Percentiles rank a stretch among this genome's conserved stretches.
Conservation (phyloP, 2,888 invertebrate genomes). For the Hedychridium roseum region DNA sequence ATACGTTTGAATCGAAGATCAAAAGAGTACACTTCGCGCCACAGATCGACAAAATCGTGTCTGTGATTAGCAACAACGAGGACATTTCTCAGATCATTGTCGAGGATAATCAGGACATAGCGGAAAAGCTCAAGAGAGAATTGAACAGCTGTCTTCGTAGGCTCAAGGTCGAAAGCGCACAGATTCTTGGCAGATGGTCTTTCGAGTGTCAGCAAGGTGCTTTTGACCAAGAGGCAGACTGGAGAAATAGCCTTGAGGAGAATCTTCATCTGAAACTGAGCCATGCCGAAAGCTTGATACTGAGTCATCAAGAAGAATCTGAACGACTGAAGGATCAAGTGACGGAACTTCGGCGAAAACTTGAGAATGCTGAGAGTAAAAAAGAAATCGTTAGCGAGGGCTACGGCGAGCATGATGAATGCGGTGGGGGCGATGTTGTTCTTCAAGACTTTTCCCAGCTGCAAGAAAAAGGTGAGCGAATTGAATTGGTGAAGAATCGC, state of each 20-base stretch:
- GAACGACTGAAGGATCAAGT: slow-evolving; percentile 69
- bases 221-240: slow-evolving; percentile 39
- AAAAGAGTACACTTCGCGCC: slow-evolving; percentile 78
- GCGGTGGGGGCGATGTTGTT: slow-evolving; percentile 40
- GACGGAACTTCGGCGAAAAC: slow-evolving; percentile 66
- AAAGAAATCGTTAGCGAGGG: slow-evolving; percentile 68
- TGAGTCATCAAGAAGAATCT: slow-evolving; percentile 63
- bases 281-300: slow-evolving; percentile 67
- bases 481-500: too few species aligned
- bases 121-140: slow-evolving; percentile 71
- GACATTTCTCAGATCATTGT: slow-evolving; percentile 68
- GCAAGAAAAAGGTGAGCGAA: slow-evolving; percentile 58
- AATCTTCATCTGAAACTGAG: slow-evolving; percentile 67
- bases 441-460: slow-evolving; percentile 54
- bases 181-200: slow-evolving; percentile 73
- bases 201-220: slow-evolving; percentile 57
- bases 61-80: slow-evolving; percentile 67
- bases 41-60: slow-evolving; percentile 67
- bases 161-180: slow-evolving; percentile 75
- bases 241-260: slow-evolving; percentile 45
- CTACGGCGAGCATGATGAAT: slow-evolving; percentile 63
- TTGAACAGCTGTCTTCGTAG: slow-evolving; percentile 74
- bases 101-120: slow-evolving; percentile 65
- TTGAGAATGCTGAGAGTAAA: slow-evolving; percentile 62
- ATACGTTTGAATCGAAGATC: slow-evolving; percentile 33